Evolutionary conservation across 2,888 invertebrate genomes (phyloP).

Genomic region (Glaucopsyche alexis): DNA sequence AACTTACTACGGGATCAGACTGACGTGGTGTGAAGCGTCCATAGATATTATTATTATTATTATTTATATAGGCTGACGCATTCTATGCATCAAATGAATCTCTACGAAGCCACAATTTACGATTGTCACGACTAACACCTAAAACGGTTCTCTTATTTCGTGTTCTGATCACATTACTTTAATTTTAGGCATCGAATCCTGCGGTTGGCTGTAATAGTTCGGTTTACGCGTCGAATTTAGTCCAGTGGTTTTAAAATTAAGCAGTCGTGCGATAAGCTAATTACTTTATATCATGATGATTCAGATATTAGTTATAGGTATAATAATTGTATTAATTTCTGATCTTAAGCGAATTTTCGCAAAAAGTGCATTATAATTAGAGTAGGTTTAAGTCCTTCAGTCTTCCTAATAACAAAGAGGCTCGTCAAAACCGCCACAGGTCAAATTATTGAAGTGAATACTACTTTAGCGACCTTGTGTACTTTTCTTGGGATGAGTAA

Average conservation of each 20-base stretch:
- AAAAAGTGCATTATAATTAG: neutral
- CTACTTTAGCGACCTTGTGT: no score
- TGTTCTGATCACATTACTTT: conserved; percentile 62
- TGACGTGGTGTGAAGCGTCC: no score
- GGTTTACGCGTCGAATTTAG: conserved; percentile 63
- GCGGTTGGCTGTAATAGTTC: conserved; percentile 63
- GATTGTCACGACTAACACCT: conserved; percentile 44
- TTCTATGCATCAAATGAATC: neutral
- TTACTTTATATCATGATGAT: conserved; percentile 23
- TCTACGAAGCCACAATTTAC: conserved; percentile 40
- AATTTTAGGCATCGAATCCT: conserved; percentile 58
- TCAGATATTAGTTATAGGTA: conserved; percentile 39
- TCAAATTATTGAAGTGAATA: no score
- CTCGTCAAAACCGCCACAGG: no score
- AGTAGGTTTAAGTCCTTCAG: no score
- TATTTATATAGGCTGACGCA: no score
- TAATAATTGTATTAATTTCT: neutral
- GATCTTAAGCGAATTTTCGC: neutral
- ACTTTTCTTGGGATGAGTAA: no score
- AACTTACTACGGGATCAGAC: no score
- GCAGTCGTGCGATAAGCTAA: conserved; percentile 23
- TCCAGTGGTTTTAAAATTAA: conserved; percentile 31
- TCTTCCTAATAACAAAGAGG: no score
- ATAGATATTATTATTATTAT: no score
- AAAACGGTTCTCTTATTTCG: conserved; percentile 57